Evolutionary conservation across 2,113 vertebrate species (phyloP).

Genomic region (Pontoporia blainvillei): DNA sequence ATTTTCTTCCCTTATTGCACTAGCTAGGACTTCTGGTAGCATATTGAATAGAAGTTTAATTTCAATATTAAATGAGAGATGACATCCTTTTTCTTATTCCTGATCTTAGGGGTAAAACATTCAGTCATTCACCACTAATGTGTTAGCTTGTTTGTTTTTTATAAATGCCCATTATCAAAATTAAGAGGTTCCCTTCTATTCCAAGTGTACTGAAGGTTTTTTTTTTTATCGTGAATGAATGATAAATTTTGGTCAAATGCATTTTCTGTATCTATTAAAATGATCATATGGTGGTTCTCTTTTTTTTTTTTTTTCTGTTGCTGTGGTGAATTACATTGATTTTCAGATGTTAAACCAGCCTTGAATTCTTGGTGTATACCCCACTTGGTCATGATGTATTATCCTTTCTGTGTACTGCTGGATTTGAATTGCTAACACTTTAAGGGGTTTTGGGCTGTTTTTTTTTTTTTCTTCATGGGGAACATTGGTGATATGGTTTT

Average conservation of each 20-base stretch:
- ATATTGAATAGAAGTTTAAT: not conserved
- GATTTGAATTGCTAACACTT: not conserved
- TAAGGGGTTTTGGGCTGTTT: not conserved
- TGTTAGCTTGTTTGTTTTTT: not conserved
- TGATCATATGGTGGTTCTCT: not conserved
- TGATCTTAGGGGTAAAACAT: not conserved
- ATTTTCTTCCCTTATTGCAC: not conserved
- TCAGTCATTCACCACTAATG: not conserved
- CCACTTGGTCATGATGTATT: not conserved
- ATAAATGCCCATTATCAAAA: not conserved
- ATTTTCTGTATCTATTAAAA: not conserved
- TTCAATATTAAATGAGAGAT: not conserved
- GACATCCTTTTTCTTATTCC: not conserved
- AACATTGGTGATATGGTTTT: not conserved
- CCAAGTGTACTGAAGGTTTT: not conserved
- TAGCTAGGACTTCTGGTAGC: not conserved
- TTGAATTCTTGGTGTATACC: not conserved
- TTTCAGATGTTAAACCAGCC: not conserved
- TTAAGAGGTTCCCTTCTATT: not conserved
- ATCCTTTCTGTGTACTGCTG: not conserved
- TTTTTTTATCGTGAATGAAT: not conserved
- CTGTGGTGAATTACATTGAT: not conserved
- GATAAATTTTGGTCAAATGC: slow-evolving; percentile 9
- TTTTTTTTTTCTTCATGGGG: not conserved
- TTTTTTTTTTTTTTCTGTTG: not conserved